Evolutionary conservation across 2,888 invertebrate genomes (phyloP).

Genomic region (Adela reaumurella): DNA sequence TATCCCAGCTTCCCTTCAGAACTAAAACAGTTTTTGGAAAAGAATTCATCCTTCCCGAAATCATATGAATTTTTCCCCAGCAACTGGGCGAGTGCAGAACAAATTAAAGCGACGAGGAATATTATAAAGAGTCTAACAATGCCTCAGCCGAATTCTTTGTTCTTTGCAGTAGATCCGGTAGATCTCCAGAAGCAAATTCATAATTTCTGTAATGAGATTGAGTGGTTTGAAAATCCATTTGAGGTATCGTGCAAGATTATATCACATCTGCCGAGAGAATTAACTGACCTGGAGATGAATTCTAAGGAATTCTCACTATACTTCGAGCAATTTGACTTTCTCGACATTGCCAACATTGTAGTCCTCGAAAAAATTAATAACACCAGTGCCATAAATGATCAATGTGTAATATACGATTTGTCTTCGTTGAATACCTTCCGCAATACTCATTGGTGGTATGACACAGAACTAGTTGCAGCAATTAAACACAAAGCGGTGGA

Average conservation of each 20-base stretch:
- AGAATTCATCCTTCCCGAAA: conserved; percentile 53
- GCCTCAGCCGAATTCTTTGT: conserved; percentile 37
- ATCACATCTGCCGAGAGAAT: conserved; percentile 30
- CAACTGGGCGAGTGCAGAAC: conserved; percentile 52
- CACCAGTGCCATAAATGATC: conserved; percentile 37
- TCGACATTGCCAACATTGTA: conserved; percentile 52
- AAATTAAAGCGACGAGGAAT: conserved; percentile 43
- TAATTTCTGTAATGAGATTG: conserved; percentile 47
- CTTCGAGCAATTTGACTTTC: conserved; percentile 45
- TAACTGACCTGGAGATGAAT: conserved; percentile 32
- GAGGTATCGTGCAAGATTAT: conserved; percentile 49
- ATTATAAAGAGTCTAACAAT: conserved; percentile 55
- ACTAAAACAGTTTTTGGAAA: conserved; percentile 53
- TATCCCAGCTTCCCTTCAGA: conserved; percentile 64
- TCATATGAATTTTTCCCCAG: conserved; percentile 65
- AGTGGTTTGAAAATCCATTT: conserved; percentile 43
- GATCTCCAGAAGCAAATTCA: conserved; percentile 44
- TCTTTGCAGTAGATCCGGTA: conserved; percentile 35
- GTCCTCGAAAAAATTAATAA: conserved; percentile 51
- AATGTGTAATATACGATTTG: conserved; percentile 57
- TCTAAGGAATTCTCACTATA: conserved; percentile 30
- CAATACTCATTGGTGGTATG: conserved; percentile 59
- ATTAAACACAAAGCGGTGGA: conserved; percentile 36
- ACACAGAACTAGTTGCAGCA: conserved; percentile 23
- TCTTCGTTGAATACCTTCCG: conserved; percentile 49